These are phyloP conservation scores for Theropithecus gelada DNA, from an alignment of 2,113 vertebrate genomes.

Conservation along the genomic window DNA sequence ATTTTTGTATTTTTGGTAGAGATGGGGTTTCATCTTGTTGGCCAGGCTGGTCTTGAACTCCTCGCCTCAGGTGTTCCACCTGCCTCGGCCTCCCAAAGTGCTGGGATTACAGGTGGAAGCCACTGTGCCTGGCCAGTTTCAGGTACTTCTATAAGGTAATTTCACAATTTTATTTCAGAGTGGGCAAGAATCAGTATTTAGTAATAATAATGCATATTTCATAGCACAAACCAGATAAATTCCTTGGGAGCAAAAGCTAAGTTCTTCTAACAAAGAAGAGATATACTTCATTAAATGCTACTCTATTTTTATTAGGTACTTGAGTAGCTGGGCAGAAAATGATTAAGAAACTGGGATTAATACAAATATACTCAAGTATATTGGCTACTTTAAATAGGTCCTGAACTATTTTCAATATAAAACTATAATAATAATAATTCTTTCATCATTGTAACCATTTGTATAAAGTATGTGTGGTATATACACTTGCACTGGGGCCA, in stretches of 20 bases:
- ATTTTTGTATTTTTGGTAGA: too few relatives aligned
- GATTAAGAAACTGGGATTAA: neutral
- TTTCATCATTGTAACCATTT: neutral
- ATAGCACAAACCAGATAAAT: neutral
- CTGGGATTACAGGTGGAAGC: too few relatives aligned
- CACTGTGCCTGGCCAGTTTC: neutral
- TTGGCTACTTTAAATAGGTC: neutral
- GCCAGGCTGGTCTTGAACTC: too few relatives aligned
- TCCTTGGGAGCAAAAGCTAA: neutral
- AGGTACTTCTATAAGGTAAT: neutral
- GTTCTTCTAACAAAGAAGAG: neutral
- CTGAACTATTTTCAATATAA: neutral
- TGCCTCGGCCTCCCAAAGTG: too few relatives aligned
- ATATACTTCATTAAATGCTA: neutral
- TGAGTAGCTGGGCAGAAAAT: neutral
- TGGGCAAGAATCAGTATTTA: neutral
- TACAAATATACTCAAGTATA: neutral
- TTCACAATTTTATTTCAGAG: constrained; percentile 20
- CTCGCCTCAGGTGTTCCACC: too few relatives aligned
- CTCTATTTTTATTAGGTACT: neutral
- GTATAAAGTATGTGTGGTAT: neutral
- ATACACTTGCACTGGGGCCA: accelerated
- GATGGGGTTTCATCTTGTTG: too few relatives aligned
- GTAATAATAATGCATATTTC: neutral
- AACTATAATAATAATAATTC: neutral